phyloP scores from a whole-genome alignment of 2,797 vertebrate species.

The Liparis tanakae region DNA sequence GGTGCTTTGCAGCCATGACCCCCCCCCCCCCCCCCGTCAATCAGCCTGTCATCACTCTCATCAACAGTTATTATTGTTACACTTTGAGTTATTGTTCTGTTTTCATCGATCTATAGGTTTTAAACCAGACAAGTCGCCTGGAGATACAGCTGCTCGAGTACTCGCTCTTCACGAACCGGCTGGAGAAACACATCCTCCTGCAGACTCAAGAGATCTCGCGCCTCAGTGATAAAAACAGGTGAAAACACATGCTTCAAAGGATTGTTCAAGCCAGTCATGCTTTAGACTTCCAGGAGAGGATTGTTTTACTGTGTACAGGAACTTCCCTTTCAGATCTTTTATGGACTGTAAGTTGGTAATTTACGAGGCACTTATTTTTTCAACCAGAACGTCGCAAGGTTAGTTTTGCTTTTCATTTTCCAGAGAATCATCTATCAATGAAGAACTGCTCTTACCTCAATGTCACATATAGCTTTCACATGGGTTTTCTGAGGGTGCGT shows the following conservation, averaged over 20 bases:
- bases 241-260: conserved; percentile 9
- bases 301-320: neutral
- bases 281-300: neutral
- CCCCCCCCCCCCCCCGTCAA: neutral
- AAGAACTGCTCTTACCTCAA: neutral
- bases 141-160: conserved; percentile 88
- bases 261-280: no score
- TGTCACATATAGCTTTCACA: neutral
- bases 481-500: neutral
- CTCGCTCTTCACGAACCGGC: conserved; percentile 83
- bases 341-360: neutral
- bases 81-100: conserved; percentile 9
- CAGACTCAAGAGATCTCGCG: conserved; percentile 86
- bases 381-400: neutral
- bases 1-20: neutral
- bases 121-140: conserved; percentile 88
- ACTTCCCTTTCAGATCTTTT: neutral
- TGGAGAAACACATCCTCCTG: conserved; percentile 87
- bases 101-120: conserved; percentile 74
- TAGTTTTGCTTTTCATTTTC: conserved; percentile 7
- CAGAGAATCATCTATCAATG: neutral
- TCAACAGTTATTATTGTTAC: neutral
- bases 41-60: neutral
- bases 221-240: conserved; percentile 88
- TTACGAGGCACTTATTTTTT: neutral